Conservation (phyloP, 2,113 vertebrate genomes). For the Dasyprocta punctata region DNA sequence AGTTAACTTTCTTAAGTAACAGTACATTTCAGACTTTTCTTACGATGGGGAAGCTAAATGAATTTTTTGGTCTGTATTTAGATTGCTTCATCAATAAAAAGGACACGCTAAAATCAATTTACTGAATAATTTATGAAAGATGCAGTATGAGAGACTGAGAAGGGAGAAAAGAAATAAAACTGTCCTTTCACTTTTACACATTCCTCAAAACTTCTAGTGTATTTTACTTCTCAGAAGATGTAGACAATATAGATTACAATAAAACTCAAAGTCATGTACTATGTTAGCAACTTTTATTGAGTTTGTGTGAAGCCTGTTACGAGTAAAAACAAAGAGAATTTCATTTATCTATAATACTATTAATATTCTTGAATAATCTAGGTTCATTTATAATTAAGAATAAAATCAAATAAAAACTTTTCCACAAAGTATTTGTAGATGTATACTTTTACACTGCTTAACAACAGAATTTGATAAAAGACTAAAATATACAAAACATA, state of each 20-base stretch:
- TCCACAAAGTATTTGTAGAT: constrained; percentile 1
- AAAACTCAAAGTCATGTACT: constrained; percentile 11
- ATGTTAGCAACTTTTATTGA: background rate
- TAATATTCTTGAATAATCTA: background rate
- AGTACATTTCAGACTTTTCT: background rate
- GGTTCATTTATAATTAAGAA: background rate
- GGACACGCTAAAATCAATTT: constrained; percentile 6
- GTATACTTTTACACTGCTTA: background rate
- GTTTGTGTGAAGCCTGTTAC: constrained; percentile 30
- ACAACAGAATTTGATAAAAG: background rate
- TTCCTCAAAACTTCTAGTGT: constrained; percentile 5
- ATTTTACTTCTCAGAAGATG: constrained; percentile 47
- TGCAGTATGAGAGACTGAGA: background rate
- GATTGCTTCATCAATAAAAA: constrained; percentile 10
- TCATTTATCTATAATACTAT: background rate
- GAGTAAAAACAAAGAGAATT: constrained; percentile 34
- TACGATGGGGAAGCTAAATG: background rate
- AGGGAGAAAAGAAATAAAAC: constrained; percentile 25
- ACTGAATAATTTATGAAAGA: constrained; percentile 29
- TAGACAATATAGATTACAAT: background rate
- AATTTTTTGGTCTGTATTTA: constrained; percentile 29
- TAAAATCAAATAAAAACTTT: constrained; percentile 24
- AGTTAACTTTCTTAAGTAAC: constrained; percentile 34
- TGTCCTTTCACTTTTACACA: background rate
- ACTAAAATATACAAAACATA: background rate